Evolutionary conservation across 1,140 invertebrate genomes (phyloP).

Genomic region (Drusus annulatus): DNA sequence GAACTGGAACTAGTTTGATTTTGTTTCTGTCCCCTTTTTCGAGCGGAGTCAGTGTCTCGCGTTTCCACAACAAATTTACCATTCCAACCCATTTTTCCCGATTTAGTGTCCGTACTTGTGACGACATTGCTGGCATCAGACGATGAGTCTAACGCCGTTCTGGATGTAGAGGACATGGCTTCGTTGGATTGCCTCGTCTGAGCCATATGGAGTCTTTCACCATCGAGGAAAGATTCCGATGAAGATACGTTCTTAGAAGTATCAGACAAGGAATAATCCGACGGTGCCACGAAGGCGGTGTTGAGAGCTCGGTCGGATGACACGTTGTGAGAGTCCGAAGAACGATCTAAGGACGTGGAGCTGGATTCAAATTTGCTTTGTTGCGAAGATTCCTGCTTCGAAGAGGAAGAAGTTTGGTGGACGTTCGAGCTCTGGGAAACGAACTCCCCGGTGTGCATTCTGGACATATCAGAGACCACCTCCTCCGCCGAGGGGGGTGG

Average conservation of each 20-base stretch:
- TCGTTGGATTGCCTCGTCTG: conserved; percentile 13
- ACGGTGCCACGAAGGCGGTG: conserved; percentile 67
- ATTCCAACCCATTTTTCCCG: conserved; percentile 45
- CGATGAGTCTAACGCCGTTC: not conserved
- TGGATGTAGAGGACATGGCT: conserved; percentile 12
- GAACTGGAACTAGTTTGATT: conserved; percentile 50
- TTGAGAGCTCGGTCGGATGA: conserved; percentile 63
- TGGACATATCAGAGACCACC: conserved; percentile 68
- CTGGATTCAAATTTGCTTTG: conserved; percentile 66
- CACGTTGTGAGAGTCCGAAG: conserved; percentile 60
- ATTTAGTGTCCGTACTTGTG: conserved; percentile 51
- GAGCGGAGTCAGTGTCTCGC: conserved; percentile 11
- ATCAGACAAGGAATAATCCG: conserved; percentile 46
- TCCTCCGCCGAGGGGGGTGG: conserved; percentile 64
- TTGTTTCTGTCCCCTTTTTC: conserved; percentile 38
- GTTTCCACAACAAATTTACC: conserved; percentile 46
- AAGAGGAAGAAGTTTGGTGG: conserved; percentile 67
- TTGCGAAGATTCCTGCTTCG: conserved; percentile 65
- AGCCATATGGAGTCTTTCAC: conserved; percentile 60
- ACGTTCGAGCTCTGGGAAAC: conserved; percentile 63
- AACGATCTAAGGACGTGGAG: conserved; percentile 66
- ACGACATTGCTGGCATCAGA: conserved; percentile 39
- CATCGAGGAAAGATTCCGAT: conserved; percentile 66
- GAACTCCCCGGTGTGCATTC: conserved; percentile 66
- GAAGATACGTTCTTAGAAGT: conserved; percentile 64